These are phyloP conservation scores for Theonella swinhoei DNA, from an alignment of 37 sponge, comb jelly and placozoan species.

Conservation along the genomic window DNA sequence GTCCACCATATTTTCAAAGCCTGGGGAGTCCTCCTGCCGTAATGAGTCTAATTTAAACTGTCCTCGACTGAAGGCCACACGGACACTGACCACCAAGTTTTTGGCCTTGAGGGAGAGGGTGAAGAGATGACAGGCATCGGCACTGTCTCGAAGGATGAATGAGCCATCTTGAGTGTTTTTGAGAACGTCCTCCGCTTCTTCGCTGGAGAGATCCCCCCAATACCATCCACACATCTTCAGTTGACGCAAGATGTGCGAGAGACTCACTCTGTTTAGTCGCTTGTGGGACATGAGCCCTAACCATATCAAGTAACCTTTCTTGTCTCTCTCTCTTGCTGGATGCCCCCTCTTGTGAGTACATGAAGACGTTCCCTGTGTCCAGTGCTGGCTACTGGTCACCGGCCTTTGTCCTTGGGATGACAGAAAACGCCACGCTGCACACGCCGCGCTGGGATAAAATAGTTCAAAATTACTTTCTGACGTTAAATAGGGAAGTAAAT, in stretches of 20 bases:
- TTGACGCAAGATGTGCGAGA: slow-evolving; percentile 69
- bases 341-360: no score
- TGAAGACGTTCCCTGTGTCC: no score
- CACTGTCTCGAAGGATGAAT: slow-evolving; percentile 88
- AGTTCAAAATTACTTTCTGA: no score
- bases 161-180: slow-evolving; percentile 71
- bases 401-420: no score
- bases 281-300: slow-evolving; percentile 14
- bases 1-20: slow-evolving; percentile 78
- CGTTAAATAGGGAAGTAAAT: no score
- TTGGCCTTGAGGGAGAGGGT: slow-evolving; percentile 77
- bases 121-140: slow-evolving; percentile 86
- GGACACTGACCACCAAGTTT: slow-evolving; percentile 70
- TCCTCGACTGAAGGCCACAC: slow-evolving; percentile 85
- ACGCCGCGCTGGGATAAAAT: no score
- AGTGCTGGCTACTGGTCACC: no score
- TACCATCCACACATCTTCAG: slow-evolving; percentile 94
- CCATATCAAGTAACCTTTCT: not conserved
- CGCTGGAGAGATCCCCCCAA: slow-evolving; percentile 85
- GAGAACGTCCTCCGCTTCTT: slow-evolving; percentile 73
- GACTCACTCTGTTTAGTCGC: slow-evolving; percentile 53
- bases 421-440: no score
- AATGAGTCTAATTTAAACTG: slow-evolving; percentile 88
- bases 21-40: slow-evolving; percentile 70
- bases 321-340: not conserved